Evolutionary conservation across 2,797 vertebrate species (phyloP).

Genomic region (Aplochiton taeniatus): DNA sequence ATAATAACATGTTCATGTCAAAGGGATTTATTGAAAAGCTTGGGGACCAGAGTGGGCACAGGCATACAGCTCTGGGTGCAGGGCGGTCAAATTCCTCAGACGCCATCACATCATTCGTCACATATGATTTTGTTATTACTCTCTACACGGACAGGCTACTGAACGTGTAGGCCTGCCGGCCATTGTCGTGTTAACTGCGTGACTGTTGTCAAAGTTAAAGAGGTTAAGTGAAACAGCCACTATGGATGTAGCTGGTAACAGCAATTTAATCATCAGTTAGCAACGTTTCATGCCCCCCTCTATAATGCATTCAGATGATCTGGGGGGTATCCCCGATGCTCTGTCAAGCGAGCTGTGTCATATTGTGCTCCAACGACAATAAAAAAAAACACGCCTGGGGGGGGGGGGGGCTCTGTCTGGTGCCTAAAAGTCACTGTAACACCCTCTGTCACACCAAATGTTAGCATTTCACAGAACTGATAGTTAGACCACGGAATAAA

Average conservation of each 20-base stretch:
- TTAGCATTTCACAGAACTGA: conserved; percentile 66
- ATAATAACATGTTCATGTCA: too few species aligned
- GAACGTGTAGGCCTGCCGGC: conserved; percentile 32
- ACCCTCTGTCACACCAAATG: conserved; percentile 72
- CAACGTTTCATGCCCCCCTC: conserved; percentile 52
- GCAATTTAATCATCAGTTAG: conserved; percentile 68
- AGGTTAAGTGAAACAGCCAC: conserved; percentile 62
- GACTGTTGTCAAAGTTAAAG: conserved; percentile 59
- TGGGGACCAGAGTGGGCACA: too few species aligned
- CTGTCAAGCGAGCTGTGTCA: conserved; percentile 66
- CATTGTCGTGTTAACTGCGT: conserved; percentile 41
- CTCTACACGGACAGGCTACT: conserved; percentile 3
- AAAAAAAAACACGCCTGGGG: conserved; percentile 59
- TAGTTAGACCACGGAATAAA: conserved; percentile 67
- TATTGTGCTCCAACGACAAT: conserved; percentile 49
- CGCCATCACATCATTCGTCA: too few species aligned
- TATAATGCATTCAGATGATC: conserved; percentile 62
- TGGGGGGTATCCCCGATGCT: conserved; percentile 60
- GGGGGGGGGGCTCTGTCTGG: conserved; percentile 34
- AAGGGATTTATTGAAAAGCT: too few species aligned
- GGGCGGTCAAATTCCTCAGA: too few species aligned
- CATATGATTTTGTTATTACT: not conserved
- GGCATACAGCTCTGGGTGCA: too few species aligned
- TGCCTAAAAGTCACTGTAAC: conserved; percentile 70
- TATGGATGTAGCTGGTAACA: conserved; percentile 43